Evolutionary conservation across 2,888 invertebrate species (phyloP).

Genomic region (Gortyna flavago): DNA sequence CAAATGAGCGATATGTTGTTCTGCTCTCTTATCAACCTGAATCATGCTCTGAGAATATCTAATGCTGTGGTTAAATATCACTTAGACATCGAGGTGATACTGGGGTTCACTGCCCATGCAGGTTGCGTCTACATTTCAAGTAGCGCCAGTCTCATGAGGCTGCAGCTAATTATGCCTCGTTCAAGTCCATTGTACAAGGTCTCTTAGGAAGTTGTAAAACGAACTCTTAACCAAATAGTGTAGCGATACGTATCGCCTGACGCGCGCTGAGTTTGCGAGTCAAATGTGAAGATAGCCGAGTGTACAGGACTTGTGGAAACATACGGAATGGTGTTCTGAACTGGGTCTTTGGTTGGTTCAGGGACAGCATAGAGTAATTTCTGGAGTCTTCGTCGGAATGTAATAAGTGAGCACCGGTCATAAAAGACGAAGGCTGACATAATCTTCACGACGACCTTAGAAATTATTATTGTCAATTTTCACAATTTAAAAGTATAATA

Average conservation of each 20-base stretch:
- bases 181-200: constrained; percentile 47
- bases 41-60: too few relatives aligned
- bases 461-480: background rate
- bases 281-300: constrained; percentile 82
- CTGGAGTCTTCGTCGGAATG: background rate
- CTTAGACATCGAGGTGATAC: background rate
- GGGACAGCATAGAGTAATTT: background rate
- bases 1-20: too few relatives aligned
- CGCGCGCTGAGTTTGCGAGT: constrained; percentile 82
- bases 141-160: background rate
- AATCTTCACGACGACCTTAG: background rate
- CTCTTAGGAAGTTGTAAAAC: constrained; percentile 73
- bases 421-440: too few relatives aligned
- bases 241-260: constrained; percentile 80
- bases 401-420: background rate
- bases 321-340: constrained; percentile 59
- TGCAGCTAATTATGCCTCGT: background rate
- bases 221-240: constrained; percentile 83
- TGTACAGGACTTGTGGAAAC: constrained; percentile 63
- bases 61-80: too few relatives aligned
- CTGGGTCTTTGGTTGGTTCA: background rate
- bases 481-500: background rate
- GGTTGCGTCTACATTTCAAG: too few relatives aligned
- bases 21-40: too few relatives aligned
- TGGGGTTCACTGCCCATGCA: too few relatives aligned